Percentiles rank a stretch among this genome's conserved stretches.
phyloP scores from a whole-genome alignment of 2,113 vertebrate species.

The Pituophis catenifer region DNA sequence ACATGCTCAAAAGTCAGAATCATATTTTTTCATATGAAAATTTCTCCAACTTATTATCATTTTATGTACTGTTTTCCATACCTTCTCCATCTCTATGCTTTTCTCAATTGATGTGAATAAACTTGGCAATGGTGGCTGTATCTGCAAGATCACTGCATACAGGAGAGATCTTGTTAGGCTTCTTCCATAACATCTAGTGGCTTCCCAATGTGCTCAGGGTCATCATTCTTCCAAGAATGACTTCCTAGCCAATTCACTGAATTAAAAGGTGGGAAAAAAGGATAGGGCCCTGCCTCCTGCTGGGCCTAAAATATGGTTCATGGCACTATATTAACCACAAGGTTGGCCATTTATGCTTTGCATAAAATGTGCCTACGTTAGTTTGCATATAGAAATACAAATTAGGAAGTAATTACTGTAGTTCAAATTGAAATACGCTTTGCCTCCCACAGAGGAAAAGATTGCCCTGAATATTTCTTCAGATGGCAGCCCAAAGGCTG shows the following conservation, averaged over 20 bases:
- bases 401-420: background rate
- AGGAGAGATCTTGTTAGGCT: background rate
- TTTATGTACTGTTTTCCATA: background rate
- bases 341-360: background rate
- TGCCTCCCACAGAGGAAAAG: background rate
- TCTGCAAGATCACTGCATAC: background rate
- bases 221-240: background rate
- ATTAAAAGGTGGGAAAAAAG: background rate
- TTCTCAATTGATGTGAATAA: background rate
- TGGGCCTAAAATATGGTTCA: background rate
- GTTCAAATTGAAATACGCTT: background rate
- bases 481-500: background rate
- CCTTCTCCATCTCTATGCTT: background rate
- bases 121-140: background rate
- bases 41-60: background rate
- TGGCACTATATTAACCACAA: background rate
- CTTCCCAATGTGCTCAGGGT: background rate
- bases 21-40: background rate
- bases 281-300: background rate
- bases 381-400: background rate
- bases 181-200: background rate
- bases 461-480: background rate
- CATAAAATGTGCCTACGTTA: background rate
- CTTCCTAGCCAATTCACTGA: background rate
- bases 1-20: background rate